phyloP scores from a whole-genome alignment of 2,797 vertebrate genomes.

The Danio choprae region DNA sequence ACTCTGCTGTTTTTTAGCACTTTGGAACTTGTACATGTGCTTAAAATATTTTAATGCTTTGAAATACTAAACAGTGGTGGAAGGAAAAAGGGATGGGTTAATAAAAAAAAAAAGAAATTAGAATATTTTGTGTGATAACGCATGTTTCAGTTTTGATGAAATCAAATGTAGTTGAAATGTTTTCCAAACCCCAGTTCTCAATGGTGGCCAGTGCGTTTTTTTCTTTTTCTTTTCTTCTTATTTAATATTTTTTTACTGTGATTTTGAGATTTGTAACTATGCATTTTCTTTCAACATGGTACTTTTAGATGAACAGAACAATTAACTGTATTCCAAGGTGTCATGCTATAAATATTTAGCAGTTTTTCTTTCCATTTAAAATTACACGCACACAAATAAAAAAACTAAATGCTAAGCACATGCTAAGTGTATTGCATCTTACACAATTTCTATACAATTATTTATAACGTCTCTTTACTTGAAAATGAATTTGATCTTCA shows the following conservation, averaged over 20 bases:
- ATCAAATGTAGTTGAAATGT: background rate
- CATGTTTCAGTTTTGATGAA: no score
- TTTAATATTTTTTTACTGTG: background rate
- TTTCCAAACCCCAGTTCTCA: background rate
- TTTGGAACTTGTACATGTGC: constrained; percentile 28
- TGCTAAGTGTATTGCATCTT: no score
- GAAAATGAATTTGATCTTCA: no score
- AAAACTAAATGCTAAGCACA: no score
- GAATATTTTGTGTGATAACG: background rate
- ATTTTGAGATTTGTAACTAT: background rate
- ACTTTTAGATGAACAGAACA: no score
- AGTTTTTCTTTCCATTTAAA: no score
- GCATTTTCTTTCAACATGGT: no score
- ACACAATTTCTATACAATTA: no score
- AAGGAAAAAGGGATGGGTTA: background rate
- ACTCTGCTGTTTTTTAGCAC: constrained; percentile 60
- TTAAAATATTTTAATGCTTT: constrained; percentile 30
- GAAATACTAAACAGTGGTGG: background rate
- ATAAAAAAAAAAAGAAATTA: background rate
- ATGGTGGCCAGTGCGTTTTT: background rate
- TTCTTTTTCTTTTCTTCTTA: background rate
- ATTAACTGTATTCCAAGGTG: no score
- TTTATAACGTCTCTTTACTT: no score
- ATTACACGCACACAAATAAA: no score
- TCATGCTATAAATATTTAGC: no score